phyloP scores from a whole-genome alignment of 2,888 invertebrate species.

The Drosophila mulleri region DNA sequence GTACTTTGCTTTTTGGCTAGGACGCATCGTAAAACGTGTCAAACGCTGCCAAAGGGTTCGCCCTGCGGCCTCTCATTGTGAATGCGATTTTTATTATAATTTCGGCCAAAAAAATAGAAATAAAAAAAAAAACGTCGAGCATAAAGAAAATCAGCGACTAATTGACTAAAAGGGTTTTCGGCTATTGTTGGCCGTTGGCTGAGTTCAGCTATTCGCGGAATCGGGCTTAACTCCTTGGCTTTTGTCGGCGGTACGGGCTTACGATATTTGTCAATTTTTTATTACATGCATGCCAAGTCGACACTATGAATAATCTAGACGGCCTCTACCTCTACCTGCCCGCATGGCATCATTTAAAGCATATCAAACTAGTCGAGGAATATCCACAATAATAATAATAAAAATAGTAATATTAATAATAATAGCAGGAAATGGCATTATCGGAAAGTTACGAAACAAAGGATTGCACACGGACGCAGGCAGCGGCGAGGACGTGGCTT shows the following conservation, averaged over 20 bases:
- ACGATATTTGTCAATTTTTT: slow-evolving; percentile 41
- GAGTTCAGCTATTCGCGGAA: slow-evolving; percentile 24
- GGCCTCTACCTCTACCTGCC: neutral
- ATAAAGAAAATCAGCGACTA: slow-evolving; percentile 78
- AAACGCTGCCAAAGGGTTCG: slow-evolving; percentile 46
- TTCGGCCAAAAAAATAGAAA: slow-evolving; percentile 49
- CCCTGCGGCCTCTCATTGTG: slow-evolving; percentile 49
- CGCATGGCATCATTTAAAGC: neutral
- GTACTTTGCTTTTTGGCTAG: neutral
- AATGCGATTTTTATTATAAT: slow-evolving; percentile 49
- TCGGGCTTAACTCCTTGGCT: slow-evolving; percentile 49
- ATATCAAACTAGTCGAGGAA: neutral
- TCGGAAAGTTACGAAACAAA: slow-evolving; percentile 22
- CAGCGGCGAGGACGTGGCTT: slow-evolving; percentile 1
- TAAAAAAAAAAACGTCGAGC: slow-evolving; percentile 36
- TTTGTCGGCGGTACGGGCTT: slow-evolving; percentile 12
- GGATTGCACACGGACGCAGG: slow-evolving; percentile 6
- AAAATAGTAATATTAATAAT: neutral
- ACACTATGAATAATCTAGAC: neutral
- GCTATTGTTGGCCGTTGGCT: slow-evolving; percentile 28
- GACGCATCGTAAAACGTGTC: slow-evolving; percentile 2
- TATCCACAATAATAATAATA: neutral
- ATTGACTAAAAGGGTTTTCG: slow-evolving; percentile 77
- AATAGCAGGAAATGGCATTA: slow-evolving; percentile 12
- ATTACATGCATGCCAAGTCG: slow-evolving; percentile 17